phyloP scores from a whole-genome alignment of 2,888 invertebrate genomes.

The Apamea epomidion region DNA sequence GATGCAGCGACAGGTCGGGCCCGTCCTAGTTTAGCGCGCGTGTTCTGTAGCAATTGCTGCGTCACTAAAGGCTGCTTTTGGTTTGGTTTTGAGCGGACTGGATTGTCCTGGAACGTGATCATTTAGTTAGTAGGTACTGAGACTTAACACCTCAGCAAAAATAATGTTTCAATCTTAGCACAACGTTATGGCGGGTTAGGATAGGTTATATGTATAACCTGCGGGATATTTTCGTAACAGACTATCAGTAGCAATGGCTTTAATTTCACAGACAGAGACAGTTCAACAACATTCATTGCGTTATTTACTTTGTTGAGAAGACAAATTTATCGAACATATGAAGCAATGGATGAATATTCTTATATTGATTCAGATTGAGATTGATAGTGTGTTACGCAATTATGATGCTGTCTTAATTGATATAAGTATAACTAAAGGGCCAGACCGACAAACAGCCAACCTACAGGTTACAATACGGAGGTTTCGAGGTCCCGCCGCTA shows the following conservation, averaged over 20 bases:
- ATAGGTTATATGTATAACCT: background rate
- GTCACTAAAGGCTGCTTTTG: slow-evolving; percentile 81
- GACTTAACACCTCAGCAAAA: background rate
- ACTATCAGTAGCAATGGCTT: background rate
- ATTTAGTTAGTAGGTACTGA: background rate
- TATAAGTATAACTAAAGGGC: background rate
- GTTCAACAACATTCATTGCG: no score
- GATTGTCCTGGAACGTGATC: slow-evolving; percentile 79
- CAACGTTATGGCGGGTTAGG: background rate
- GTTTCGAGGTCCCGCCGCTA: no score
- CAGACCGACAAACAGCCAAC: background rate
- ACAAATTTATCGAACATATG: no score
- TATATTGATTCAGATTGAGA: no score
- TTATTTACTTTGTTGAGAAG: no score
- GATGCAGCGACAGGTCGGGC: slow-evolving; percentile 86
- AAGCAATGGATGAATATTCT: no score
- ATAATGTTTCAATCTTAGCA: background rate
- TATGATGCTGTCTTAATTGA: background rate
- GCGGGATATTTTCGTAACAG: background rate
- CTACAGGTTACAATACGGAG: background rate
- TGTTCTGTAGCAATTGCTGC: slow-evolving; percentile 83
- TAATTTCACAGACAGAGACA: no score
- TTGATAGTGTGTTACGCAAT: no score
- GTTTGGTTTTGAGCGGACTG: slow-evolving; percentile 77
- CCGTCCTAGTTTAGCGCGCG: slow-evolving; percentile 87